Evolutionary conservation across 2,888 invertebrate species (phyloP).

Genomic region (Agrotis exclamationis): DNA sequence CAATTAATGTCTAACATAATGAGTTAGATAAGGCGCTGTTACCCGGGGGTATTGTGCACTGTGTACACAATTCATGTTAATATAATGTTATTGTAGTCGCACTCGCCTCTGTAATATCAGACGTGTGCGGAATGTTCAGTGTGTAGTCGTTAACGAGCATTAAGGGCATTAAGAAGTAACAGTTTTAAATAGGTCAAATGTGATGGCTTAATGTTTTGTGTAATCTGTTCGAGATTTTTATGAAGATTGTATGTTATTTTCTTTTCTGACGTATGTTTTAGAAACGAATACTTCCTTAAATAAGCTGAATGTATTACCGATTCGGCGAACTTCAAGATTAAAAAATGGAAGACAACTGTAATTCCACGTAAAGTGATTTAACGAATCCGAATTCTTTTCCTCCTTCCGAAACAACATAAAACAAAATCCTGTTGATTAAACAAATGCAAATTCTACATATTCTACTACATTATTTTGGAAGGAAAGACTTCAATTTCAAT

Average conservation of each 20-base stretch:
- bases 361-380: neutral
- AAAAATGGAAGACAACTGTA: conserved; percentile 6
- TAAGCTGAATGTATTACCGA: neutral
- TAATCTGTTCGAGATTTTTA: neutral
- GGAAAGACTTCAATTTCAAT: conserved; percentile 62
- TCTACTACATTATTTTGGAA: conserved; percentile 41
- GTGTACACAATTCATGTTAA: conserved; percentile 68
- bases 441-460: conserved; percentile 48
- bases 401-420: conserved; percentile 14
- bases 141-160: conserved; percentile 53
- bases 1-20: conserved; percentile 74
- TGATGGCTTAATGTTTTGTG: conserved; percentile 13
- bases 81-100: conserved; percentile 62
- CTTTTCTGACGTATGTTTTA: neutral
- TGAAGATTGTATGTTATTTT: neutral
- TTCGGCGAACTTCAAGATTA: neutral
- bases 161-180: conserved; percentile 48
- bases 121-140: conserved; percentile 57
- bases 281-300: neutral
- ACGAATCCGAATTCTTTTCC: neutral
- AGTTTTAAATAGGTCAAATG: conserved; percentile 37
- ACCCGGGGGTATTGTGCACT: conserved; percentile 64
- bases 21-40: conserved; percentile 70
- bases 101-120: conserved; percentile 45
- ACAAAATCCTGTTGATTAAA: conserved; percentile 21